Base-by-base conservation (phyloP, 2,888 invertebrate species). In the Pinctada fucata region DNA sequence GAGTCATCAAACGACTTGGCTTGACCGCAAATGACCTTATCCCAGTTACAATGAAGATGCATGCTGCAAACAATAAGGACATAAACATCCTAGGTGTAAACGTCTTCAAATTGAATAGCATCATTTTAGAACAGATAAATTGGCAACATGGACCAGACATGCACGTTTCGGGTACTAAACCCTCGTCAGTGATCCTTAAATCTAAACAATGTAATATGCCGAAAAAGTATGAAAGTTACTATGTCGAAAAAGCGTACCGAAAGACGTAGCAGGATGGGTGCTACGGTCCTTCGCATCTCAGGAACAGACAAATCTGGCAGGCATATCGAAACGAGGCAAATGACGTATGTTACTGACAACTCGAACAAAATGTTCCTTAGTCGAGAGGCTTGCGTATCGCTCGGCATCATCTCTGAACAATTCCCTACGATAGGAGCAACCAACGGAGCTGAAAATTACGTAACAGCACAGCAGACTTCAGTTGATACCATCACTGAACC, bases 11-110 rank as follows among this genome's bases (percentile, higher is more conserved):
- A 47, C 76, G 73, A 16, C 79, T 88, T 47, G 85, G 87, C 3
- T 75, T 88, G 5, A 64, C 16, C 4, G 45, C 74, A 51, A 50
- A 64, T 45, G 81, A 88, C 79, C 83, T 89, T 8, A 83, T 87
- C 16, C 86, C 85, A n/a, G 87, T 88, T 16, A 85, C 78, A 3
- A 83, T 87, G 84, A 78, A 78, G 49, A 88, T 88, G 85, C 84
- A 83, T 66, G 84, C 86, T 3, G 88, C 88, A 1, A 83, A 86
- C 82, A 69, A 76, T 31, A 31, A 31, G 45, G 82, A 84, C n/a
- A 89, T 88, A 45, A 74, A 66, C 5, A 88, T 87, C 31, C 31
- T 31, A 31, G 31, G 31, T 31, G 31, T 31, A 31, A 31, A 31
- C 31, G 31, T 31, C 31, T 31, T 31, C 31, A 31, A 31, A 31